Base-by-base conservation (phyloP, 2,797 vertebrate species). In the Pseudocheirus occidentalis region DNA sequence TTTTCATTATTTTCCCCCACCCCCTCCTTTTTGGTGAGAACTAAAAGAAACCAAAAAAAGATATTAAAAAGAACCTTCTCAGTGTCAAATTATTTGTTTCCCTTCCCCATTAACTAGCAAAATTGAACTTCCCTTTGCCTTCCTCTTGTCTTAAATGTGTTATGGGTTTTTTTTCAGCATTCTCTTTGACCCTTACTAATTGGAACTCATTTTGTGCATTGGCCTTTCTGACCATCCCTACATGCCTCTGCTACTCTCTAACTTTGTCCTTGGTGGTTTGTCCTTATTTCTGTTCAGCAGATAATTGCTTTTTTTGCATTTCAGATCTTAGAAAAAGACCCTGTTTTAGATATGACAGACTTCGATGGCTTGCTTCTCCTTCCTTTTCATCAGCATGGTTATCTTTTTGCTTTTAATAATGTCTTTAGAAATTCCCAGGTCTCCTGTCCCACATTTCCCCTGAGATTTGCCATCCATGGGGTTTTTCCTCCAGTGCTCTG, bases 261-360 rank as follows among this genome's bases (percentile, higher is more conserved):
- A 40, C 89, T 94, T 96, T 0, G 12, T 96, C 97, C 96, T 97
- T 95, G 94, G 94, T 92, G 89, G 95, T 97, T 92, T 96, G 96
- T 40, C 93, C 95, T 97, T 96, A 95, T 96, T 98, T 55, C 97
- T 94, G 57, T 96, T 96, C 93, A 97, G 95, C 34, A 93, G 95
- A 96, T 97, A 98, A 98, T 97, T 97, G 95, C 97, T 96, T 98
- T 87, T 87, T 98, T 96, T 97, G 98, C 97, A 97, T 98, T 97
- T 97, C 94, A 97, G 97, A 95, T 95, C 96, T 97, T 93, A 93
- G 95, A 98, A 97, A 96, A 94, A 96, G 97, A 81, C 95, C 50
- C 0, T 46, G 93, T 57, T 92, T 95, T 95, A 94, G 62, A 96
- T 95, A 97, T 92, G 62, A 93, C 3, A 1, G 96, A 58, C 87